phyloP scores from a whole-genome alignment of 2,113 vertebrate genomes.

The Felis catus region F.catus_Fca126_mat1.0 CM031414.1:127603501-127604000 shows the following conservation, averaged over 20 bases:
- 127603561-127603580: not conserved
- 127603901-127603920: not conserved
- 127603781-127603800: no score
- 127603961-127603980: not conserved
- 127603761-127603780: not conserved
- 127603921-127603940: not conserved
- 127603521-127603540: not conserved
- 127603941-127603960: not conserved
- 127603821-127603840: not conserved
- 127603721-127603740: no score
- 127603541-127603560: not conserved
- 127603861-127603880: no score
- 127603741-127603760: not conserved
- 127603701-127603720: not conserved
- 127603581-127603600: not conserved
- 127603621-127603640: no score
- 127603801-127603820: no score
- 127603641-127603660: not conserved
- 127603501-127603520: not conserved
- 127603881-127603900: not conserved
- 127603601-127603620: no score
- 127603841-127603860: rapidly evolving
- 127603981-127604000: no score
- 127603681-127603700: rapidly evolving
- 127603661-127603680: rapidly evolving